A percentile compares a stretch with the other conserved stretches of the same genome.
phyloP scores from a whole-genome alignment of 2,888 invertebrate genomes.

The Yponomeuta cagnagella region DNA sequence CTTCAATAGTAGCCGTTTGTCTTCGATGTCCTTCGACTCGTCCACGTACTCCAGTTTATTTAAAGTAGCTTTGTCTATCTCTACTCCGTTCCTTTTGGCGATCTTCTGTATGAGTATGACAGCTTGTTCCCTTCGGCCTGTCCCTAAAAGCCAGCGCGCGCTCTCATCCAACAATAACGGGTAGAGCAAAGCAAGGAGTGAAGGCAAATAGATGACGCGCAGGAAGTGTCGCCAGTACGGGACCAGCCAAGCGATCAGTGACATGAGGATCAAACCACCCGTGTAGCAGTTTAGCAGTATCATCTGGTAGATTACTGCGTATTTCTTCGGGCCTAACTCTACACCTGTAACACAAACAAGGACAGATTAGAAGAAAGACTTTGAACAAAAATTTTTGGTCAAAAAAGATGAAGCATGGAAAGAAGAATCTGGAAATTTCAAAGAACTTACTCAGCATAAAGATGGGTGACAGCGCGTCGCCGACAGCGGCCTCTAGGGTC shows the following conservation, averaged over 20 bases:
- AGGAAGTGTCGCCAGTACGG: constrained; percentile 66
- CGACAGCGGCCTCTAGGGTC: constrained; percentile 57
- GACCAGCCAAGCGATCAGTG: constrained; percentile 58
- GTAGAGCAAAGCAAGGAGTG: constrained; percentile 54
- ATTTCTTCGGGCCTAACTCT: constrained; percentile 62
- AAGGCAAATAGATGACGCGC: constrained; percentile 59
- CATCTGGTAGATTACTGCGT: constrained; percentile 59
- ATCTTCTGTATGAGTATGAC: constrained; percentile 53
- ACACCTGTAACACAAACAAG: constrained; percentile 42
- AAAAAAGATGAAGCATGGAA: too few species aligned
- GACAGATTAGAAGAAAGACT: neutral
- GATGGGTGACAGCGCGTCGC: constrained; percentile 63
- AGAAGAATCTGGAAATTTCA: neutral
- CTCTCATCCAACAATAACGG: constrained; percentile 63
- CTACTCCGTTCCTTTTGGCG: constrained; percentile 49
- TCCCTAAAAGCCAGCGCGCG: constrained; percentile 65
- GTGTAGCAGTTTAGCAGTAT: constrained; percentile 64
- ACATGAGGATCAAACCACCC: constrained; percentile 55
- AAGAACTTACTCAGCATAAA: constrained; percentile 59
- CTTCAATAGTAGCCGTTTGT: constrained; percentile 48
- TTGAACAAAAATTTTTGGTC: too few species aligned
- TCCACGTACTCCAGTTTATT: constrained; percentile 49
- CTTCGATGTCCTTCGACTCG: constrained; percentile 41
- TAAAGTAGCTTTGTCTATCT: constrained; percentile 41
- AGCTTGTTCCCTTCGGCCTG: constrained; percentile 51